phyloP scores from a whole-genome alignment of 2,113 vertebrate species.

The Panthera uncia region DNA sequence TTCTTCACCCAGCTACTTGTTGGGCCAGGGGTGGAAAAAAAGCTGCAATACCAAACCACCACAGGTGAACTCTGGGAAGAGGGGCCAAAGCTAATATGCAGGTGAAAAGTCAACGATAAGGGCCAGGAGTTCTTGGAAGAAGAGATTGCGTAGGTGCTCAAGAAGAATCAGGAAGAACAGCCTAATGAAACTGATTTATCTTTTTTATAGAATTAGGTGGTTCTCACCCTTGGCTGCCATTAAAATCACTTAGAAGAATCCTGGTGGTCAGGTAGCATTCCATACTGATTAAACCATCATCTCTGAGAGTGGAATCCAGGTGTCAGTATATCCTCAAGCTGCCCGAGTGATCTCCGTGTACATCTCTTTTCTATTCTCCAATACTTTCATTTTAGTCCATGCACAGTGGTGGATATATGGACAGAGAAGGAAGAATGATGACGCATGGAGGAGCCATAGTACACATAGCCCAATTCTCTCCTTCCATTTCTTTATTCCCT shows the following conservation, averaged over 20 bases:
- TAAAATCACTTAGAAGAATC: not conserved
- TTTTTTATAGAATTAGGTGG: not conserved
- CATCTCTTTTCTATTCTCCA: not conserved
- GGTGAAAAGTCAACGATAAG: not conserved
- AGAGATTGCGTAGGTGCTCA: not conserved
- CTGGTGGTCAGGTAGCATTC: not conserved
- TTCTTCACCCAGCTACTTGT: not conserved
- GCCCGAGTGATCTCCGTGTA: not conserved
- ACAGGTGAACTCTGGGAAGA: rapidly evolving
- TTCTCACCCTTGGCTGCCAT: not conserved
- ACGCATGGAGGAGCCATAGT: not conserved
- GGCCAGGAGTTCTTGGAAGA: not conserved
- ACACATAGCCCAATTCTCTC: not conserved
- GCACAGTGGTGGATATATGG: not conserved
- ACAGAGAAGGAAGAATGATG: not conserved
- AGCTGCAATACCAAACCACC: not conserved
- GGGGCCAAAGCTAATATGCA: not conserved
- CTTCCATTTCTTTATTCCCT: not conserved
- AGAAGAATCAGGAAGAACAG: not conserved
- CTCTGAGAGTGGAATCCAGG: not conserved
- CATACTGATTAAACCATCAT: not conserved
- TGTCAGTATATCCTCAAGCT: not conserved
- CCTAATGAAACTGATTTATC: not conserved
- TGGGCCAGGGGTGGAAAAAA: not conserved
- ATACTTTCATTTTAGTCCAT: not conserved